phyloP scores from a whole-genome alignment of 2,888 invertebrate genomes.

The Stictocephala bisonia region DNA sequence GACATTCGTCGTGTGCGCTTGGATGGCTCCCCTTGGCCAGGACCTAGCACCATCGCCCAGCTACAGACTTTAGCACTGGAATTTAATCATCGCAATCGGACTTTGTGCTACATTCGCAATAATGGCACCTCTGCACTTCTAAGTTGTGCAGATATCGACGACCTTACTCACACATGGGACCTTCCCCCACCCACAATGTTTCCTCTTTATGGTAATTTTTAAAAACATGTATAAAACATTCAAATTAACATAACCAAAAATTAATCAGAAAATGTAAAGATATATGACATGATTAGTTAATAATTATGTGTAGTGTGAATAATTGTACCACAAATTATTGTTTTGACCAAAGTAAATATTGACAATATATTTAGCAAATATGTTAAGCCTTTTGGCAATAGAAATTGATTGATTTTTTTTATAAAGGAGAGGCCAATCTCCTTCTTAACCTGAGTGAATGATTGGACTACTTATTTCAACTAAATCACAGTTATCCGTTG shows the following conservation, averaged over 20 bases:
- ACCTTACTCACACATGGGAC: constrained; percentile 71
- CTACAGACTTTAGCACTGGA: constrained; percentile 69
- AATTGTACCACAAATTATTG: too few relatives aligned
- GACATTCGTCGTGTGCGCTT: constrained; percentile 73
- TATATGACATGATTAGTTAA: too few relatives aligned
- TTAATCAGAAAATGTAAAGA: not conserved
- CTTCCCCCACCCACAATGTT: constrained; percentile 72
- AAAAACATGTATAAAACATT: not conserved
- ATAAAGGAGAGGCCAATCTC: too few relatives aligned
- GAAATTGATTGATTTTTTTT: too few relatives aligned
- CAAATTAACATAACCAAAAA: not conserved
- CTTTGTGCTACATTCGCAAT: constrained; percentile 76
- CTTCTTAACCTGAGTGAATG: too few relatives aligned
- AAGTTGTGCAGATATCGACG: constrained; percentile 75
- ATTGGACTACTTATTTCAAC: too few relatives aligned
- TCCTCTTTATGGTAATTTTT: constrained; percentile 72
- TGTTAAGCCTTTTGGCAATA: too few relatives aligned
- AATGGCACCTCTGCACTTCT: constrained; percentile 69
- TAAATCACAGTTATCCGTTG: too few relatives aligned
- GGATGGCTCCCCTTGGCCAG: constrained; percentile 67
- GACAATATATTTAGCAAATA: too few relatives aligned
- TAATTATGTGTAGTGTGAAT: too few relatives aligned
- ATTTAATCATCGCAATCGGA: constrained; percentile 75
- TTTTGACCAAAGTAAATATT: too few relatives aligned
- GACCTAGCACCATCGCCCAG: constrained; percentile 64